Conservation (phyloP, 2,113 vertebrate species). For the Prunella fulvescens region DNA sequence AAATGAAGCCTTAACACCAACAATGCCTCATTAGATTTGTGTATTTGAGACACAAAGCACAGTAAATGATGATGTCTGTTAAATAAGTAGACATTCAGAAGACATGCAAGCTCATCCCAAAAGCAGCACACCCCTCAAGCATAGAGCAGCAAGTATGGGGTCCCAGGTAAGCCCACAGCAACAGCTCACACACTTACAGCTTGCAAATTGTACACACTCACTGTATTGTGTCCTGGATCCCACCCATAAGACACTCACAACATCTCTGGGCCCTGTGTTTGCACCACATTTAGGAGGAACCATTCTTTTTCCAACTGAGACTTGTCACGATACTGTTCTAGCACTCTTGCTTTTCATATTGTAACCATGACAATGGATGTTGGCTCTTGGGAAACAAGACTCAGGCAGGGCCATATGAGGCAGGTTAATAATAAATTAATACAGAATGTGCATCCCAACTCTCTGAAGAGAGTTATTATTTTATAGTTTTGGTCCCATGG, state of each 20-base stretch:
- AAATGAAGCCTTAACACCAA: background rate
- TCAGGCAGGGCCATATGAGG: background rate
- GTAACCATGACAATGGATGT: background rate
- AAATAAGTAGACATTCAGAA: background rate
- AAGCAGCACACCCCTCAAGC: background rate
- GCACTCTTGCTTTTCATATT: background rate
- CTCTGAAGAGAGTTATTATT: background rate
- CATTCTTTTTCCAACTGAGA: background rate
- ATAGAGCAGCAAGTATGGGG: fast-evolving
- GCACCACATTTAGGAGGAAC: fast-evolving
- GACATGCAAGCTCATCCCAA: background rate
- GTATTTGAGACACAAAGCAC: background rate
- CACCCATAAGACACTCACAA: background rate
- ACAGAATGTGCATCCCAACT: background rate
- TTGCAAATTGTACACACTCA: background rate
- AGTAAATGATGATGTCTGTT: background rate
- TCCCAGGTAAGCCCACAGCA: background rate
- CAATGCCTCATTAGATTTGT: background rate
- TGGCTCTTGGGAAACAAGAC: background rate
- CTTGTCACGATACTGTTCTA: background rate
- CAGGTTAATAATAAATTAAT: background rate
- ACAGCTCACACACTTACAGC: background rate
- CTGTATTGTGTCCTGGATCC: background rate
- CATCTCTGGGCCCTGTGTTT: background rate
- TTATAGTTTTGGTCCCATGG: background rate